Percentiles rank a stretch among this genome's conserved stretches.
Evolutionary conservation across 2,888 invertebrate genomes (phyloP).

Genomic region (Liposcelis brunnea): DNA sequence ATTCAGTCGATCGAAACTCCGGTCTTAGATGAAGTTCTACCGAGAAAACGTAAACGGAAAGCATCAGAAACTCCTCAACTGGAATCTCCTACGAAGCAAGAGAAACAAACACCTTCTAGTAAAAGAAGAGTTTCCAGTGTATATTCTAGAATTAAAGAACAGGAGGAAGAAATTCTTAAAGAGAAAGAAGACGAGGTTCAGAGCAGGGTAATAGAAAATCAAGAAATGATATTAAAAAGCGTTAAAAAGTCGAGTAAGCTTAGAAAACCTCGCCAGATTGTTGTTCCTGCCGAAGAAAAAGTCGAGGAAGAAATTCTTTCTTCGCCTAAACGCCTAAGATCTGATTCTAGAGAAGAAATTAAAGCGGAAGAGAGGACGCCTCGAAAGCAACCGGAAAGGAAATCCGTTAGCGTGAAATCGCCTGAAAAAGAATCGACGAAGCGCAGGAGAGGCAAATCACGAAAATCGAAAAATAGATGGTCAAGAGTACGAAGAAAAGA

Average conservation of each 20-base stretch:
- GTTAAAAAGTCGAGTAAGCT: not conserved
- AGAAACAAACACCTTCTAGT: too few relatives aligned
- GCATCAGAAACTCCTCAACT: too few relatives aligned
- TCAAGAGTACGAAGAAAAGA: constrained; percentile 12
- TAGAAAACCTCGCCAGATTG: not conserved
- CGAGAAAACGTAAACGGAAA: constrained; percentile 24
- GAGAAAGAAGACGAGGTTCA: constrained; percentile 20
- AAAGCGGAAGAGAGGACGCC: too few relatives aligned
- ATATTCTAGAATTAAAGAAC: not conserved
- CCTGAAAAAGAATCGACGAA: constrained; percentile 14
- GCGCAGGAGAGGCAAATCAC: constrained; percentile 2
- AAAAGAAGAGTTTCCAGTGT: too few relatives aligned
- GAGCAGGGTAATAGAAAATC: constrained; percentile 14
- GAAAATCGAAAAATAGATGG: not conserved
- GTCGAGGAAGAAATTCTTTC: not conserved
- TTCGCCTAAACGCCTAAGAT: too few relatives aligned
- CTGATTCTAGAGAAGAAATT: too few relatives aligned
- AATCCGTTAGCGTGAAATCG: constrained; percentile 22
- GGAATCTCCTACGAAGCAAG: too few relatives aligned
- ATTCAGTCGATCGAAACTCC: too few relatives aligned
- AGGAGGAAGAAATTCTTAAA: constrained; percentile 22
- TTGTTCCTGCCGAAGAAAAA: not conserved
- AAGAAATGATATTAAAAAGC: constrained; percentile 17
- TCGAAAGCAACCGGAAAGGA: constrained; percentile 24
- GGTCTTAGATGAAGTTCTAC: constrained; percentile 15